Percentiles rank a stretch among this genome's conserved stretches.
phyloP scores from a whole-genome alignment of 2,888 invertebrate genomes.

The Callimorpha dominula region DNA sequence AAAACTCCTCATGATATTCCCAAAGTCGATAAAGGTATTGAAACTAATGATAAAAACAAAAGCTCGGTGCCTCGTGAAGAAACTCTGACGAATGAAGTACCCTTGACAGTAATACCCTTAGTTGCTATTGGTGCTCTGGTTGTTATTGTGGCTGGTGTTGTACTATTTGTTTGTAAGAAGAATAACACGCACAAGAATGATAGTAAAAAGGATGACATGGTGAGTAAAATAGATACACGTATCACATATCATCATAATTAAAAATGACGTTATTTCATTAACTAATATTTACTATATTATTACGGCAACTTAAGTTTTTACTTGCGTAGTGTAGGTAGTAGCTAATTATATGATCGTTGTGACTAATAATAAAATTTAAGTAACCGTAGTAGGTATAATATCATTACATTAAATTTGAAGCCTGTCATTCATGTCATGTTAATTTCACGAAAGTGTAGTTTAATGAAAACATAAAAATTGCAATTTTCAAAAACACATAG shows the following conservation, averaged over 20 bases:
- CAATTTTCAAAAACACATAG: neutral
- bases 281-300: neutral
- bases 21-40: slow-evolving; percentile 56
- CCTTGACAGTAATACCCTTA: slow-evolving; percentile 90
- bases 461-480: neutral
- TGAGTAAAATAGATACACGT: slow-evolving; percentile 63
- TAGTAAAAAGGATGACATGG: slow-evolving; percentile 92
- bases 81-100: slow-evolving; percentile 82
- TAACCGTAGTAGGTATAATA: neutral
- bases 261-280: too few species aligned
- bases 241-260: neutral
- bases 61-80: slow-evolving; percentile 68
- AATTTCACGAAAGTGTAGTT: neutral
- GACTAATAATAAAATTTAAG: neutral
- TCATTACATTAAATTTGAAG: neutral
- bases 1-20: slow-evolving; percentile 64
- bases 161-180: slow-evolving; percentile 90
- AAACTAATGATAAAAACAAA: slow-evolving; percentile 61
- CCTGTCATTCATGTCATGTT: neutral
- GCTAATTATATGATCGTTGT: neutral
- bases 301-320: neutral
- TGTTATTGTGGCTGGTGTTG: slow-evolving; percentile 88
- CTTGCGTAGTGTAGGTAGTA: neutral
- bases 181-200: slow-evolving; percentile 88
- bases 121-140: slow-evolving; percentile 90